phyloP scores from a whole-genome alignment of 2,113 vertebrate genomes.

The Sterrhoptilus dennistouni region DNA sequence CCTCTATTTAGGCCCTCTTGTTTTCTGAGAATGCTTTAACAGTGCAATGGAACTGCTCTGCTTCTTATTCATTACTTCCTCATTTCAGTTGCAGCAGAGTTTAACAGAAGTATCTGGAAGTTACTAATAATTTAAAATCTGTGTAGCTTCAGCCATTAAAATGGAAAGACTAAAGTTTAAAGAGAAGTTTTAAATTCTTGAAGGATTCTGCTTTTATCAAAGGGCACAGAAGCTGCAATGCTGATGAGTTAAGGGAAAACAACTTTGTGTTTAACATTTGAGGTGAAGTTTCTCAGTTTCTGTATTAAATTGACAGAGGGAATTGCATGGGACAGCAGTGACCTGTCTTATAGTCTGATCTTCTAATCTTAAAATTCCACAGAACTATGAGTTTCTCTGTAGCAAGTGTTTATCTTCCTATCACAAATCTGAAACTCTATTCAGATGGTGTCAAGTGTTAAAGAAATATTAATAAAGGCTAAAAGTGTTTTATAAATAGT shows the following conservation, averaged over 20 bases:
- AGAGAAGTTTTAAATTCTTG: not conserved
- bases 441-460: not conserved
- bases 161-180: not conserved
- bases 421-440: not conserved
- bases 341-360: not conserved
- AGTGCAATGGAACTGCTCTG: not conserved
- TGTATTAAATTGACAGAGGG: not conserved
- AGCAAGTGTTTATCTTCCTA: not conserved
- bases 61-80: not conserved
- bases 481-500: constrained; percentile 7
- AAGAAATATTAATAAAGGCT: not conserved
- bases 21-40: not conserved
- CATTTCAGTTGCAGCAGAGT: not conserved
- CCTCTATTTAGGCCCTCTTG: not conserved
- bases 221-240: not conserved
- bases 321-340: not conserved
- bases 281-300: not conserved
- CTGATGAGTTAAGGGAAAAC: not conserved
- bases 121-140: not conserved
- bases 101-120: not conserved
- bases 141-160: not conserved
- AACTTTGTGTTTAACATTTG: not conserved
- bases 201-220: not conserved
- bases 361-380: not conserved
- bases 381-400: not conserved